Conservation (phyloP, 2,888 invertebrate genomes). For the Catocala fraxini region DNA sequence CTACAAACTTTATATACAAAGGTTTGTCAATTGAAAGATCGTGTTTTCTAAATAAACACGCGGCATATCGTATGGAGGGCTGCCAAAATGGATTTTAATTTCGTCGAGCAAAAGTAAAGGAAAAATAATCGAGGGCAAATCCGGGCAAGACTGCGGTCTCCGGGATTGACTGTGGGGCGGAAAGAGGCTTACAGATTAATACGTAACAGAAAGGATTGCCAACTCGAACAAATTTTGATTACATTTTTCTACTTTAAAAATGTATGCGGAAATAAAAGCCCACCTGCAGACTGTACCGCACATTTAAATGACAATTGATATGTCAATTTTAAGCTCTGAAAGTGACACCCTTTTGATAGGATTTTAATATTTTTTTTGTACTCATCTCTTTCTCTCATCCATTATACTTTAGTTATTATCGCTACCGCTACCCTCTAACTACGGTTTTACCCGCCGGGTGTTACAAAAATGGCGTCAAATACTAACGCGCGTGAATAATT, state of each 20-base stretch:
- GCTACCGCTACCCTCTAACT: conserved; percentile 24
- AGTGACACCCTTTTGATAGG: background rate
- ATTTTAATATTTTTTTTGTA: conserved; percentile 19
- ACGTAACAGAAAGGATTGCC: conserved; percentile 28
- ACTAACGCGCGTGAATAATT: conserved; percentile 74
- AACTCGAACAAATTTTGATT: conserved; percentile 29
- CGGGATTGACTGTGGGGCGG: conserved; percentile 27
- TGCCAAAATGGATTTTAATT: conserved; percentile 48
- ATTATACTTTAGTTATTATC: conserved; percentile 24
- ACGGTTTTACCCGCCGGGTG: conserved; percentile 47
- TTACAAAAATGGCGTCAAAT: conserved; percentile 57
- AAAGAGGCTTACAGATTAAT: conserved; percentile 32
- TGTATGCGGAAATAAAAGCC: background rate
- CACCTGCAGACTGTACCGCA: background rate
- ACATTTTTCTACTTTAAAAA: conserved; percentile 18
- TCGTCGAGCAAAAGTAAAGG: conserved; percentile 31
- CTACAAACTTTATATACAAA: conserved; percentile 25
- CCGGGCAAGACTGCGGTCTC: conserved; percentile 25
- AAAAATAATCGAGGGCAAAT: conserved; percentile 36
- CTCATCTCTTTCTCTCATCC: conserved; percentile 20
- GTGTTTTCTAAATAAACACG: conserved; percentile 49
- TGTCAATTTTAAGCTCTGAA: conserved; percentile 8
- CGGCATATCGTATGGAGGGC: conserved; percentile 24
- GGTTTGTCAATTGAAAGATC: conserved; percentile 38
- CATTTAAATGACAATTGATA: conserved; percentile 6